Evolutionary conservation across 2,888 invertebrate species (phyloP), one percentile per base, ranked within the genome.

Genomic region (Rhorus exstirpatorius): DNA sequence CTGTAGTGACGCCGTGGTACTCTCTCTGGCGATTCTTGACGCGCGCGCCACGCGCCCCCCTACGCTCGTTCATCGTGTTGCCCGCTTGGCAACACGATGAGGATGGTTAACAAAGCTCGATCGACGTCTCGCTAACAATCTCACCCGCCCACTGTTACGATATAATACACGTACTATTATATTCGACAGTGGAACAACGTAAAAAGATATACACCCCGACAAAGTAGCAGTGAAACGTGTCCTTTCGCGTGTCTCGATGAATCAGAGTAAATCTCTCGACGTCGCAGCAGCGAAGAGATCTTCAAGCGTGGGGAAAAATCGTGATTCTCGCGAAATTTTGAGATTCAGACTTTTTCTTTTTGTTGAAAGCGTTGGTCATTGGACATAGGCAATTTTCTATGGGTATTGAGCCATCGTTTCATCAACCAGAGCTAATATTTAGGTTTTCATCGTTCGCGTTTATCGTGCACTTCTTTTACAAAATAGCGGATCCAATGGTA

Each of bases 91-190:
- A 31, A 31, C 79, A 79, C 68, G 44, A 72, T 75, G 74, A 67
- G 79, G 75, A 77, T 84, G 87, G 86, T 89, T 90, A 92, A 91
- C 91, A 90, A 92, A 90, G 89, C 79, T 79, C 72, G 83, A 55
- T 55, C 89, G 91, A 90, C 89, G 88, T 88, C 86, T 89, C 87
- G 85, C 89, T 92, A 91, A 92, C 90, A 90, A 92, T 87, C 87
- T 75, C 88, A n/a, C 87, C 88, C 85, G 87, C 86, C 83, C 83
- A 85, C 76, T 51, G 53, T 74, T 77, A 78, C 65, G 51, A 49
- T n/a, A n/a, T n/a, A n/a, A 24, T 49, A 44, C 49, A 35, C 46
- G 44, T 26, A 26, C 19, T 21, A 72, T 83, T 83, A 83, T 83
- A 71, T 71, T 65, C 51, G 53, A 26, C 38, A 67, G 31, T 67